Base-by-base conservation (phyloP, 2,888 invertebrate species). In the Pseudeuparius sepicola region DNA sequence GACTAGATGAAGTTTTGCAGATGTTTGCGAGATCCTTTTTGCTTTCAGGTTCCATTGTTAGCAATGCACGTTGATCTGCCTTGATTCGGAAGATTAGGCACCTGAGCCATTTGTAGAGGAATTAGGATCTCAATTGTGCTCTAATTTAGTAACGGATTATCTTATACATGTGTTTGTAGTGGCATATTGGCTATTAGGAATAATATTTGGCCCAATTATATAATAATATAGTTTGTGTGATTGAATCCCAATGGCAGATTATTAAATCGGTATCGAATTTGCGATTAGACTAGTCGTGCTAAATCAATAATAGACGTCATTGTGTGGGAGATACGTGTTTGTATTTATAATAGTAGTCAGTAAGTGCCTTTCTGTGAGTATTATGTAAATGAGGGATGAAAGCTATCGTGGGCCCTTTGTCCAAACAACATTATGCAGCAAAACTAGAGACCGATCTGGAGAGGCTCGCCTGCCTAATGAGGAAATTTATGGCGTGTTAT, bases 401-500 rank as follows among this genome's bases (percentile, higher is more conserved):
- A 53, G 53, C 52, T 50, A 52, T 50, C 45, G 45, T 47, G 46
- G 46, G 46, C 59, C 57, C 58, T 59, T 59, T 59, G 54, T 57
- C 54, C 54, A 60, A 60, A 60, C 57, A 60, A 43, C 43, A 57
- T 57, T 57, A 57, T 56, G 51, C 56, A 51, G 49, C 54, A 52
- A 45, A 42, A 47, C 45, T 39, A n/a, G n/a, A n/a, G n/a, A n/a
- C n/a, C n/a, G n/a, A n/a, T n/a, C n/a, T n/a, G n/a, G n/a, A n/a
- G n/a, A n/a, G n/a, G n/a, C n/a, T 53, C 55, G 56, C 55, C 54
- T 46, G 51, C 56, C 56, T 60, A 61, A 61, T 60, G 59, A 62
- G 54, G 58, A 60, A 60, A 61, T 61, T 61, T 59, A 59, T 58
- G 58, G 58, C 55, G 52, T 60, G 60, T 60, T 61, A 58, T 62